Conservation (phyloP, 2,113 vertebrate genomes). For the Alexandromys fortis region DNA sequence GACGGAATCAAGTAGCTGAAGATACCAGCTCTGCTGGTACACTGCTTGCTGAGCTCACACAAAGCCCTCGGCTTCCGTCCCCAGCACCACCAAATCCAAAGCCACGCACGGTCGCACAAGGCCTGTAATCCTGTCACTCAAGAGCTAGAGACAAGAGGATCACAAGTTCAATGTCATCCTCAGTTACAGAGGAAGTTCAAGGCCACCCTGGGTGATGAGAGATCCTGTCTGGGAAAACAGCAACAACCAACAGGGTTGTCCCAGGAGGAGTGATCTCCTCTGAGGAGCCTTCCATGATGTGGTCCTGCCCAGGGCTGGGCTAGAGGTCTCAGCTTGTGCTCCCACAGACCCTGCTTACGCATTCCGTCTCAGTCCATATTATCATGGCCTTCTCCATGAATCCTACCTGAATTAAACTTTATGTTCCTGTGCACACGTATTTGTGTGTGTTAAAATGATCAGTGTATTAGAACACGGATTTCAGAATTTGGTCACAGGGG, state of each 20-base stretch:
- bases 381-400: not conserved
- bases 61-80: not conserved
- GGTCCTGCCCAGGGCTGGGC: not conserved
- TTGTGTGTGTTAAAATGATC: not conserved
- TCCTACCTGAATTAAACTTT: not conserved
- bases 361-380: not conserved
- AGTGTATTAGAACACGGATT: not conserved
- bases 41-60: not conserved
- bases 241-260: not conserved
- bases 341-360: not conserved
- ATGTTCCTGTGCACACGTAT: too few species aligned
- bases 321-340: not conserved
- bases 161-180: not conserved
- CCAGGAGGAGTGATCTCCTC: not conserved
- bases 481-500: not conserved
- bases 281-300: not conserved
- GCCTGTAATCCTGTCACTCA: too few species aligned
- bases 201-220: not conserved
- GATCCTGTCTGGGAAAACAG: not conserved
- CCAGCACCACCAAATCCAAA: not conserved
- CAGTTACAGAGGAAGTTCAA: not conserved
- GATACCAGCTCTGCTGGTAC: not conserved
- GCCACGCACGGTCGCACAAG: too few species aligned
- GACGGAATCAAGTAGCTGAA: not conserved
- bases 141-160: not conserved